These are phyloP conservation scores for Stegodyphus mimosarum DNA, from an alignment of 1,140 invertebrate genomes.

Conservation along the genomic window DNA sequence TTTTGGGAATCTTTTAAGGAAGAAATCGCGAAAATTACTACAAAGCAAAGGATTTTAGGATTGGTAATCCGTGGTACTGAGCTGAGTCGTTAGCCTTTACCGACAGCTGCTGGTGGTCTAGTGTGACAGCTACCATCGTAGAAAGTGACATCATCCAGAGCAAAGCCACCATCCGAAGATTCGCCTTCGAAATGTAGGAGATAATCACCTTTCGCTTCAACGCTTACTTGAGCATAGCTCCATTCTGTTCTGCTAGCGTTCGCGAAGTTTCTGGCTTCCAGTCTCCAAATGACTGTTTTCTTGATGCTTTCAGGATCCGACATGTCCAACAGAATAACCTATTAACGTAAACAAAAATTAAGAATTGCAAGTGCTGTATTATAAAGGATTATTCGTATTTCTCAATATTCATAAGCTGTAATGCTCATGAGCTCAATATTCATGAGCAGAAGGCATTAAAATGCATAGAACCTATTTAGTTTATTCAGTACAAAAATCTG, in stretches of 20 bases:
- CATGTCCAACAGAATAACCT: constrained; percentile 49
- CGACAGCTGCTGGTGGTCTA: constrained; percentile 53
- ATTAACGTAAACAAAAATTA: no score
- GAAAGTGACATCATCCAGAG: constrained; percentile 76
- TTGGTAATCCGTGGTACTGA: no score
- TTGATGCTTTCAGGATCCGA: constrained; percentile 26
- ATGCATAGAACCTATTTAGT: no score
- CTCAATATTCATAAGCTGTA: no score
- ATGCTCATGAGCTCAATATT: no score
- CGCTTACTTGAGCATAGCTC: constrained; percentile 74
- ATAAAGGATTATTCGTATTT: no score
- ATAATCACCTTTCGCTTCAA: constrained; percentile 68
- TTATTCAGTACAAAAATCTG: no score
- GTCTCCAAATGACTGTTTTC: constrained; percentile 69
- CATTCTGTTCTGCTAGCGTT: constrained; percentile 74
- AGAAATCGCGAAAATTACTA: no score
- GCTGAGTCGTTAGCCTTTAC: constrained; percentile 34
- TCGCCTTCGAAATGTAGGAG: constrained; percentile 75
- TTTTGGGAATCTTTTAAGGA: no score
- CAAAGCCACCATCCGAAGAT: constrained; percentile 78
- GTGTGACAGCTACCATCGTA: constrained; percentile 69
- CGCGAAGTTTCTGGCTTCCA: constrained; percentile 72
- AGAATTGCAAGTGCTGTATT: no score
- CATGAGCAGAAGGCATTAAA: no score
- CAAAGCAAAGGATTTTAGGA: no score